Evolutionary conservation across 2,113 vertebrate genomes (phyloP), one percentile per base, ranked within the genome.

Genomic region (Apteryx owenii): DNA sequence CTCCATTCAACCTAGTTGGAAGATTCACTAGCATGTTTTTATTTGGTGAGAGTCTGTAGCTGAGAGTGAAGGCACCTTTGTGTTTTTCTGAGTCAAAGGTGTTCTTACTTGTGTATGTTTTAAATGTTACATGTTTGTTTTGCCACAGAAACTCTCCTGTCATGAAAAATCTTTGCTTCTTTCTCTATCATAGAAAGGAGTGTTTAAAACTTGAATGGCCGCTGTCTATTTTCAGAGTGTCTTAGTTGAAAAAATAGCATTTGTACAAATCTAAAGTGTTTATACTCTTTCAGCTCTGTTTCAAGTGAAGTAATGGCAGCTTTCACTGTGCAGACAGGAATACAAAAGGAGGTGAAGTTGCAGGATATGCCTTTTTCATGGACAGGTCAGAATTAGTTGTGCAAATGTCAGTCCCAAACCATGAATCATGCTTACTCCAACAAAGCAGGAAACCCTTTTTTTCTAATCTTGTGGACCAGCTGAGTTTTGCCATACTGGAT

Each of bases 181-280:
- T 80, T 72, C 31, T 80, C 1, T 48, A 29, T 81, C 26, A 50
- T 62, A 76, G 68, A 88, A 96, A 70, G 72, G 85, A 64, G 50
- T 61, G 28, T 60, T 51, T 76, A 88, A 73, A 82, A 61, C 25
- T 71, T 92, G 72, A 83, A 79, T 87, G 91, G 23, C n/a, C 94
- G 18, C 65, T 92, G 50, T 82, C 85, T 95, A 19, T 94, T 95
- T 94, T 95, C 75, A 76, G 42, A 81, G n/a, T 28, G 9, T 69
- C 0, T 77, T 80, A 58, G 18, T 68, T 93, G 65, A 42, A 81
- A 92, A 83, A 90, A 68, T 58, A 92, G 48, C 85, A 84, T 93
- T 93, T 96, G n/a, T 77, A 64, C 58, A 88, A 81, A 88, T 38
- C 64, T 70, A 61, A 78, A 88, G n/a, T 92, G 60, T 85, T 87